These are phyloP conservation scores for Aplochiton taeniatus DNA, from an alignment of 2,797 vertebrate species.

Conservation along the genomic window DNA sequence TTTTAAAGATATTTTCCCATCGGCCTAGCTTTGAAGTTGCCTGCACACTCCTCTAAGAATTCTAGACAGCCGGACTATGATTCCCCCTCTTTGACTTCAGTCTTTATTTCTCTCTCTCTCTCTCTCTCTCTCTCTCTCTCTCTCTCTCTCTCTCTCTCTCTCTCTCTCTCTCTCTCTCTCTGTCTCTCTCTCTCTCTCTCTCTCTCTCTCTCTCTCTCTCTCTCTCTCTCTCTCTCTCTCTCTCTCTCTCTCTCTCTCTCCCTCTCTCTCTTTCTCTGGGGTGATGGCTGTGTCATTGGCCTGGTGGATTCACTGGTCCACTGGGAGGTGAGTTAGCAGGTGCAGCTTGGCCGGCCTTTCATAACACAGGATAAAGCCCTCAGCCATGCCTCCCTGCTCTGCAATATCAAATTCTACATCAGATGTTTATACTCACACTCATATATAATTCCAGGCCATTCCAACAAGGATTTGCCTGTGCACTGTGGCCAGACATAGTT, in stretches of 20 bases:
- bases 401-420: slow-evolving; percentile 35
- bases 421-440: slow-evolving; percentile 34
- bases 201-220: slow-evolving; percentile 1
- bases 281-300: slow-evolving; percentile 49
- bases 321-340: slow-evolving; percentile 59
- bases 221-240: background rate
- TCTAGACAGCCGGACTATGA: no score
- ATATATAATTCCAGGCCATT: slow-evolving; percentile 13
- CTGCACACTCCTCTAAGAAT: no score
- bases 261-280: background rate
- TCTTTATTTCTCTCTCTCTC: background rate
- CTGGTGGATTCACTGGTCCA: slow-evolving; percentile 59
- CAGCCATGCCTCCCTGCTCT: slow-evolving; percentile 30
- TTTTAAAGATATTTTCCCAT: background rate
- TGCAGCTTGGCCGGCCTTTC: slow-evolving; percentile 49
- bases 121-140: background rate
- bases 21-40: background rate
- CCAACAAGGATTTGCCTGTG: slow-evolving; percentile 6
- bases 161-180: background rate
- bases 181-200: slow-evolving; percentile 8
- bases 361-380: slow-evolving; percentile 58
- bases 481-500: background rate
- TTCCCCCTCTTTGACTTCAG: no score
- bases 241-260: background rate
- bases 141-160: background rate